These are phyloP conservation scores for Pangasius sanitwongsei DNA, from an alignment of 2,797 vertebrate species.

Conservation along the genomic window DNA sequence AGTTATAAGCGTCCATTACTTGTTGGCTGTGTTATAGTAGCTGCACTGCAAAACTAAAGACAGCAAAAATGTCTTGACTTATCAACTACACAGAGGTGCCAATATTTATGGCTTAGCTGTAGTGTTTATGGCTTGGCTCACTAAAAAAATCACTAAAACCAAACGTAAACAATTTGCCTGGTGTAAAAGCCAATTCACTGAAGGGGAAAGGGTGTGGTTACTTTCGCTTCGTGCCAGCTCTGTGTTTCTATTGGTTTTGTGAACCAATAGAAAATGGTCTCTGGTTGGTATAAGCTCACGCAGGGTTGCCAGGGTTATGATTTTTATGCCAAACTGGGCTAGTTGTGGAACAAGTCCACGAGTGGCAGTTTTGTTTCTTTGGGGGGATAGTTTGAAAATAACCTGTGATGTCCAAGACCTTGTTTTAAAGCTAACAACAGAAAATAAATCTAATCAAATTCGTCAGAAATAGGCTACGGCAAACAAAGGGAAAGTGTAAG, in stretches of 20 bases:
- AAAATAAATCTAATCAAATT: background rate
- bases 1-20: background rate
- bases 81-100: background rate
- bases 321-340: background rate
- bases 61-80: background rate
- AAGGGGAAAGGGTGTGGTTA: background rate
- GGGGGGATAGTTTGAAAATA: background rate
- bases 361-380: background rate
- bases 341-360: background rate
- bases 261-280: background rate
- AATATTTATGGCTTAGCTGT: background rate
- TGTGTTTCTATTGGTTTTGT: background rate
- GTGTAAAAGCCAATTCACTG: background rate
- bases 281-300: background rate
- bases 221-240: background rate
- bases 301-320: background rate
- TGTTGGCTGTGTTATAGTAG: background rate
- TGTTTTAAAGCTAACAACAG: background rate
- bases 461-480: no score
- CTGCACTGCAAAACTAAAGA: background rate
- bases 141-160: background rate
- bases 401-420: background rate
- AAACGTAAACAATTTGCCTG: background rate
- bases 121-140: background rate
- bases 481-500: no score